Evolutionary conservation across 2,888 invertebrate species (phyloP).

Genomic region (Drosophila paucipuncta): DNA sequence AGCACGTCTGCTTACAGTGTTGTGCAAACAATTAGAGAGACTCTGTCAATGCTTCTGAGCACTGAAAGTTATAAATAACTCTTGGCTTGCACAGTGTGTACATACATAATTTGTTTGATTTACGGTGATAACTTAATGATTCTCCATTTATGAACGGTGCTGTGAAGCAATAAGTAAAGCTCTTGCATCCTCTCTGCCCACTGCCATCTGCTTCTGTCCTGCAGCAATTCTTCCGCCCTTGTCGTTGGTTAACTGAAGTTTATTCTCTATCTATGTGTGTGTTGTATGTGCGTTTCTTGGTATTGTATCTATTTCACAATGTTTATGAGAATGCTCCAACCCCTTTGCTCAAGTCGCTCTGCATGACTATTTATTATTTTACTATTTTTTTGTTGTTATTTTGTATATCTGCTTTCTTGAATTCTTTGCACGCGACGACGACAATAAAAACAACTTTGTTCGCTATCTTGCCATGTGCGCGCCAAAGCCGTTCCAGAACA

Average conservation of each 20-base stretch:
- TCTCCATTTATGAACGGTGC: conserved; percentile 25
- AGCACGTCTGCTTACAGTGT: conserved; percentile 50
- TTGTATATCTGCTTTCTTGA: conserved; percentile 28
- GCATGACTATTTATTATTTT: conserved; percentile 52
- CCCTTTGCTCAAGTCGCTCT: conserved; percentile 34
- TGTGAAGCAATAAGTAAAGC: conserved; percentile 29
- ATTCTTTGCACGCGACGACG: conserved; percentile 55
- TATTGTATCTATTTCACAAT: conserved; percentile 37
- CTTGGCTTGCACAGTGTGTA: conserved; percentile 9
- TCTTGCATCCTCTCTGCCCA: conserved; percentile 4
- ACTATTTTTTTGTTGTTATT: conserved; percentile 26
- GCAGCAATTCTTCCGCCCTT: conserved; percentile 62
- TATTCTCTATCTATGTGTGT: conserved; percentile 20
- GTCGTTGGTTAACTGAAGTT: conserved; percentile 55
- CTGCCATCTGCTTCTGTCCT: conserved; percentile 41
- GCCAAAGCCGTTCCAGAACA: conserved; percentile 51
- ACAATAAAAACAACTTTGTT: conserved; percentile 65
- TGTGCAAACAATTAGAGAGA: conserved; percentile 56
- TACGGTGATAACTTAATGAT: conserved; percentile 29
- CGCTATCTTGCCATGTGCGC: conserved; percentile 66
- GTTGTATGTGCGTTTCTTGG: conserved; percentile 28
- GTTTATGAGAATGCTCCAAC: conserved; percentile 50
- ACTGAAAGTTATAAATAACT: conserved; percentile 27
- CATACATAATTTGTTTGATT: conserved; percentile 19
- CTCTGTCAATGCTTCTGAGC: conserved; percentile 2